These are phyloP conservation scores for Ophion costatus DNA, from an alignment of 2,888 invertebrate species.

Conservation along the genomic window DNA sequence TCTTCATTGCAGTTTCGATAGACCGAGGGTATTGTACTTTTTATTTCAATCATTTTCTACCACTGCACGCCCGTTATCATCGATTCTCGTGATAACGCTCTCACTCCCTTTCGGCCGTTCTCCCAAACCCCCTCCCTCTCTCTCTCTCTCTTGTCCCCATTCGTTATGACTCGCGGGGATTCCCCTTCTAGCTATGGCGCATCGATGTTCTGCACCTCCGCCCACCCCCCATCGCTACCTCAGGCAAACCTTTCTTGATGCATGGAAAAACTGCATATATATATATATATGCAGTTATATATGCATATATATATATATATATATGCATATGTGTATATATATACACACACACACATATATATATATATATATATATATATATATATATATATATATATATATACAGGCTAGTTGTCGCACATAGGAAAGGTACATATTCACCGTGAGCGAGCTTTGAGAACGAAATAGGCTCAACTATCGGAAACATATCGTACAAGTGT, in stretches of 20 bases:
- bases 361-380: no score
- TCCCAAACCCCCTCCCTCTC: background rate
- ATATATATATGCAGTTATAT: background rate
- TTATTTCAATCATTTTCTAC: slow-evolving; percentile 39
- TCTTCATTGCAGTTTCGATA: slow-evolving; percentile 25
- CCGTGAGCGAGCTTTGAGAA: background rate
- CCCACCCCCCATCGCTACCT: background rate
- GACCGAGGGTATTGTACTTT: slow-evolving; percentile 6
- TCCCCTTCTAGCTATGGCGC: slow-evolving; percentile 10
- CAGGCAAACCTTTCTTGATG: slow-evolving; percentile 10
- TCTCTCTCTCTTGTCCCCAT: slow-evolving; percentile 4
- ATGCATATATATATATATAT: background rate
- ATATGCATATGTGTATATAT: background rate
- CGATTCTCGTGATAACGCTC: slow-evolving; percentile 52
- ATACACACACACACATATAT: no score
- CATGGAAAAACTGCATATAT: slow-evolving; percentile 39
- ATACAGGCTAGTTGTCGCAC: background rate
- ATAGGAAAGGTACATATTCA: slow-evolving; percentile 9
- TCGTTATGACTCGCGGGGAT: slow-evolving; percentile 37
- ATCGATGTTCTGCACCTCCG: slow-evolving; percentile 37
- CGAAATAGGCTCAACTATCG: slow-evolving; percentile 26
- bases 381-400: background rate
- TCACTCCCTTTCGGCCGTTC: background rate
- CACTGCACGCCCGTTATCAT: slow-evolving; percentile 56
- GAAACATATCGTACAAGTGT: slow-evolving; percentile 1